Conservation (phyloP, 1,140 invertebrate genomes). For the Phthorimaea operculella region DNA sequence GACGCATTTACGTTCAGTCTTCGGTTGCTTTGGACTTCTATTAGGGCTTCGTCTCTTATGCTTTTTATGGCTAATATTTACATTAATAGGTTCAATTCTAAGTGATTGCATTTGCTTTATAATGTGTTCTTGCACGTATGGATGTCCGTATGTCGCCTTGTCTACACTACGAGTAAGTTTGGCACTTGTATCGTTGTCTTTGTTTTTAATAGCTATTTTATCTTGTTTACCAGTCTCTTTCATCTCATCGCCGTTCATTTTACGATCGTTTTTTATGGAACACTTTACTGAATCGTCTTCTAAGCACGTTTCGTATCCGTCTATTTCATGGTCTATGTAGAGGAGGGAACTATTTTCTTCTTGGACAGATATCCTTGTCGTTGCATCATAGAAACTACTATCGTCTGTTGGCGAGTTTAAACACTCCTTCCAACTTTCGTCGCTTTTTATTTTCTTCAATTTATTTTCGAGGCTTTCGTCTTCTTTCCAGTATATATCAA, state of each 20-base stretch:
- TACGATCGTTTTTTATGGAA: slow-evolving; percentile 50
- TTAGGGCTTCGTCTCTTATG: slow-evolving; percentile 44
- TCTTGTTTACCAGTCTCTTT: slow-evolving; percentile 58
- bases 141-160: slow-evolving; percentile 39
- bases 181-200: slow-evolving; percentile 52
- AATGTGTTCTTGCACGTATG: slow-evolving; percentile 56
- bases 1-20: slow-evolving; percentile 45
- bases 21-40: slow-evolving; percentile 35
- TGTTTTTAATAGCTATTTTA: slow-evolving; percentile 46
- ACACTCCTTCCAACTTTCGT: slow-evolving; percentile 59
- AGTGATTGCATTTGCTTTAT: slow-evolving; percentile 63
- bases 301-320: slow-evolving; percentile 65
- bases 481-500: slow-evolving; percentile 63
- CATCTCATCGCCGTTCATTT: slow-evolving; percentile 55
- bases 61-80: slow-evolving; percentile 47
- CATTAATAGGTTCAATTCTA: slow-evolving; percentile 52
- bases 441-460: slow-evolving; percentile 48
- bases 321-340: slow-evolving; percentile 64
- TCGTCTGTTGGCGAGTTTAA: slow-evolving; percentile 41
- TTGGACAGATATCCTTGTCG: slow-evolving; percentile 47
- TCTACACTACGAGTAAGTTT: slow-evolving; percentile 39
- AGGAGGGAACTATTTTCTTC: slow-evolving; percentile 48
- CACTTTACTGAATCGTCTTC: slow-evolving; percentile 60
- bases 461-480: slow-evolving; percentile 25
- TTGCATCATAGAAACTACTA: slow-evolving; percentile 39